Evolutionary conservation across 2,888 invertebrate genomes (phyloP).

Genomic region (Tiphia femorata): DNA sequence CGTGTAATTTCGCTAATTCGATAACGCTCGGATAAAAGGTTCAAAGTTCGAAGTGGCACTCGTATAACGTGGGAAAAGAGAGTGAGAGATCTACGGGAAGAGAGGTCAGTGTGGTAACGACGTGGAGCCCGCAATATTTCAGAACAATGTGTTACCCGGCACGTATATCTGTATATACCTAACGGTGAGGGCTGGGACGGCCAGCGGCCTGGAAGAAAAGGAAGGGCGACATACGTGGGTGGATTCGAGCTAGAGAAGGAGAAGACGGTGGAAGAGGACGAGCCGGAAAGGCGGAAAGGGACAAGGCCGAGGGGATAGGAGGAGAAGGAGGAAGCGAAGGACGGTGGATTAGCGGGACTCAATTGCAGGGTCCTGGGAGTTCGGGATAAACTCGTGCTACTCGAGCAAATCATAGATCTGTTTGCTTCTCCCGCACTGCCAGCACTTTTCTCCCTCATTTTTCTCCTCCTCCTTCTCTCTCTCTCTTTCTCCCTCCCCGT

Average conservation of each 20-base stretch:
- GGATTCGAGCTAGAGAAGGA: neutral
- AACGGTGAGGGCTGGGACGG: conserved; percentile 24
- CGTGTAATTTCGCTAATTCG: no score
- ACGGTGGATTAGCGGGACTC: conserved; percentile 40
- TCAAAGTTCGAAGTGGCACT: no score
- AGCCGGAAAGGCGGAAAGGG: neutral
- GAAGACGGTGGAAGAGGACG: neutral
- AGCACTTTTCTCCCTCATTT: neutral
- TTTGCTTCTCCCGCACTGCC: conserved; percentile 11
- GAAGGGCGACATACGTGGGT: no score
- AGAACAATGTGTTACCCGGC: conserved; percentile 25
- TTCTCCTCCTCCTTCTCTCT: neutral
- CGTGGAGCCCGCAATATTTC: conserved; percentile 26
- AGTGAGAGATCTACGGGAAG: neutral
- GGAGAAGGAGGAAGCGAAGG: neutral
- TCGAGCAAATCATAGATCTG: conserved; percentile 45
- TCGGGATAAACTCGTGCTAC: conserved; percentile 40
- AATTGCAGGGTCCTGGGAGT: conserved; percentile 39
- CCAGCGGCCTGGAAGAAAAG: neutral
- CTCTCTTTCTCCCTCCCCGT: neutral
- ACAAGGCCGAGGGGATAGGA: neutral
- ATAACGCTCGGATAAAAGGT: no score
- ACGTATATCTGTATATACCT: conserved; percentile 12
- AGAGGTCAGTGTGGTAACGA: conserved; percentile 4
- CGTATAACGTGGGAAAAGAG: no score